These are phyloP conservation scores for Siderastrea siderea DNA, from an alignment of 92 coral and sea anemone species.

Conservation along the genomic window DNA sequence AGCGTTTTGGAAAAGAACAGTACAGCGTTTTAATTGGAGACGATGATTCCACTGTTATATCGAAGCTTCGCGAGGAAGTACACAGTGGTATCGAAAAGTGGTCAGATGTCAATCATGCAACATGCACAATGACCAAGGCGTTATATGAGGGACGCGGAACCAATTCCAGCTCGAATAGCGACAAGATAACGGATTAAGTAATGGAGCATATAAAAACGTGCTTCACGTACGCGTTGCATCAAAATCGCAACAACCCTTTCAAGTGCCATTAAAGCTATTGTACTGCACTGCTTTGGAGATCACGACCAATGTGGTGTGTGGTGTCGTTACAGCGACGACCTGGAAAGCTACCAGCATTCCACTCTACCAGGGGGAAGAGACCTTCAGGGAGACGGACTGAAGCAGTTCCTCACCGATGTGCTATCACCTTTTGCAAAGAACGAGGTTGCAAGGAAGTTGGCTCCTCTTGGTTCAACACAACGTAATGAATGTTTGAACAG, in stretches of 20 bases:
- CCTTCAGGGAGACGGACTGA: too few relatives aligned
- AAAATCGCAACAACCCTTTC: too few relatives aligned
- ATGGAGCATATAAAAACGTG: too few relatives aligned
- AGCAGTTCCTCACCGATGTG: too few relatives aligned
- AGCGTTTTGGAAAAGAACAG: constrained; percentile 3
- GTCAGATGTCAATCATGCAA: constrained; percentile 12
- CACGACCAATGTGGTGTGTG: too few relatives aligned
- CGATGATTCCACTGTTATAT: constrained; percentile 17
- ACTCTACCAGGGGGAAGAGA: too few relatives aligned
- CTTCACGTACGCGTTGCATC: too few relatives aligned
- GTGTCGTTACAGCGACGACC: too few relatives aligned
- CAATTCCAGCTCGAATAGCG: neutral
- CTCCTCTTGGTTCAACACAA: neutral
- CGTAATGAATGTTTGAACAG: too few relatives aligned
- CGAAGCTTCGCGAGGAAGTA: neutral
- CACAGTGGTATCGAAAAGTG: constrained; percentile 3
- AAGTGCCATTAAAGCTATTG: too few relatives aligned
- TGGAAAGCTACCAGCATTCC: too few relatives aligned
- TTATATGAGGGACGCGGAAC: neutral
- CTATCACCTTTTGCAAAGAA: neutral
- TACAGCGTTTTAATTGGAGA: constrained; percentile 25
- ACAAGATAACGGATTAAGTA: neutral
- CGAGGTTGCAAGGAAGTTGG: neutral
- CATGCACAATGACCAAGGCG: neutral
- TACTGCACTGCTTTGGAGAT: too few relatives aligned